Conservation (phyloP, 2,888 invertebrate species). For the Clivina fossor region DNA sequence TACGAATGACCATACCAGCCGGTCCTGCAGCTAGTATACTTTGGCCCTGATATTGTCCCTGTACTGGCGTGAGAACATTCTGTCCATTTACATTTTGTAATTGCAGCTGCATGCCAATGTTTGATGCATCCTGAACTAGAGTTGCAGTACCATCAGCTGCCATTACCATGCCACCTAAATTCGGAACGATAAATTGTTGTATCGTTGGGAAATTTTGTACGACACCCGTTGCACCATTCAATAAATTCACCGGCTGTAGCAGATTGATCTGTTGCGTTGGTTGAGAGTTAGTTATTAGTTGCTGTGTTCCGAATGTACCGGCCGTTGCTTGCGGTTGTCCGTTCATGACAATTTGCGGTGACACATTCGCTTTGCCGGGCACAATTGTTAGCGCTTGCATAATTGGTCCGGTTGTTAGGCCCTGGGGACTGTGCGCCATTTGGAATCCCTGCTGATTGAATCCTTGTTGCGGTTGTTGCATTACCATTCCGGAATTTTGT, state of each 20-base stretch:
- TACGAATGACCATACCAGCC: conserved; percentile 76
- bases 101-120: conserved; percentile 73
- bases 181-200: conserved; percentile 82
- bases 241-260: conserved; percentile 78
- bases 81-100: conserved; percentile 80
- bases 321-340: conserved; percentile 62
- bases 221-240: conserved; percentile 69
- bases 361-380: conserved; percentile 72
- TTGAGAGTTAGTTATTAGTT: conserved; percentile 63
- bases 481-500: conserved; percentile 64
- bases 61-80: conserved; percentile 73
- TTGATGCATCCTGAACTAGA: conserved; percentile 68
- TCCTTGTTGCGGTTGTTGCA: conserved; percentile 56
- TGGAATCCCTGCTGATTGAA: conserved; percentile 78
- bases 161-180: conserved; percentile 80
- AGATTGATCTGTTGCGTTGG: conserved; percentile 67
- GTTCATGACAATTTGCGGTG: conserved; percentile 77
- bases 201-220: conserved; percentile 77
- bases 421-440: conserved; percentile 65
- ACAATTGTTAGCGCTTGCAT: conserved; percentile 76
- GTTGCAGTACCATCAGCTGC: conserved; percentile 73
- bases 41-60: conserved; percentile 60
- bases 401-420: conserved; percentile 67
- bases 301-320: conserved; percentile 65
- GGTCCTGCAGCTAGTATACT: conserved; percentile 68